Conservation (phyloP, 2,888 invertebrate species). For the Rugalucina vietnamica region DNA sequence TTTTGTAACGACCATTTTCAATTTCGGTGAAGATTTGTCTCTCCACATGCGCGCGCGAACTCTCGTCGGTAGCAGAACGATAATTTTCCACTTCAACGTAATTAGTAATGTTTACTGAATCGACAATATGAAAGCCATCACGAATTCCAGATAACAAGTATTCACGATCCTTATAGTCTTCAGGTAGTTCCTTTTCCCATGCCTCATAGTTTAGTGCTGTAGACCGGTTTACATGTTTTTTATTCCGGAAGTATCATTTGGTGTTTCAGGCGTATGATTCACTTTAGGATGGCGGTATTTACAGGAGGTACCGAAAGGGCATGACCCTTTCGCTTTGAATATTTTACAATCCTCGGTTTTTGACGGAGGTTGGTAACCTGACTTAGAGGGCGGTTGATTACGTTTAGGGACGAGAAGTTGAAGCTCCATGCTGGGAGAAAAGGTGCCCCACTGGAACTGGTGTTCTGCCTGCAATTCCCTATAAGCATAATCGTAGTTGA, state of each 20-base stretch:
- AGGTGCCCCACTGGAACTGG: conserved; percentile 33
- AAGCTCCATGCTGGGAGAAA: conserved; percentile 39
- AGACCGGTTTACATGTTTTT: conserved; percentile 15
- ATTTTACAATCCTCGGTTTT: conserved; percentile 28
- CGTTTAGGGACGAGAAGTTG: conserved; percentile 26
- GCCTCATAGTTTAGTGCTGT: conserved; percentile 15
- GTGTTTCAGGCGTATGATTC: too few relatives aligned
- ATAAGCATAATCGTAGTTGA: conserved; percentile 22
- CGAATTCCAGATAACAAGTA: conserved; percentile 30
- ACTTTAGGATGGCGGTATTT: conserved; percentile 7
- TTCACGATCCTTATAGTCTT: conserved; percentile 26
- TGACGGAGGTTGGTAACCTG: not conserved
- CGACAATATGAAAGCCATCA: conserved; percentile 31
- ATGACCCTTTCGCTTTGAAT: conserved; percentile 36
- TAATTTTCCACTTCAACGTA: conserved; percentile 30
- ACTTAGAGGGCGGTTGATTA: not conserved
- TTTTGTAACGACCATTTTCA: conserved; percentile 36
- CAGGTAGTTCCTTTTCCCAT: conserved; percentile 24
- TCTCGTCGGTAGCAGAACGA: conserved; percentile 21
- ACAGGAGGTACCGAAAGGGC: conserved; percentile 35
- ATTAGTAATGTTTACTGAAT: conserved; percentile 2
- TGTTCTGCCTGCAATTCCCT: conserved; percentile 32
- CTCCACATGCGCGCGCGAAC: conserved; percentile 31
- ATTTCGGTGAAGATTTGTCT: conserved; percentile 29
- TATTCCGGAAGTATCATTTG: not conserved